Conservation (phyloP, 2,888 invertebrate species). For the Himalopsyche anomala region DNA sequence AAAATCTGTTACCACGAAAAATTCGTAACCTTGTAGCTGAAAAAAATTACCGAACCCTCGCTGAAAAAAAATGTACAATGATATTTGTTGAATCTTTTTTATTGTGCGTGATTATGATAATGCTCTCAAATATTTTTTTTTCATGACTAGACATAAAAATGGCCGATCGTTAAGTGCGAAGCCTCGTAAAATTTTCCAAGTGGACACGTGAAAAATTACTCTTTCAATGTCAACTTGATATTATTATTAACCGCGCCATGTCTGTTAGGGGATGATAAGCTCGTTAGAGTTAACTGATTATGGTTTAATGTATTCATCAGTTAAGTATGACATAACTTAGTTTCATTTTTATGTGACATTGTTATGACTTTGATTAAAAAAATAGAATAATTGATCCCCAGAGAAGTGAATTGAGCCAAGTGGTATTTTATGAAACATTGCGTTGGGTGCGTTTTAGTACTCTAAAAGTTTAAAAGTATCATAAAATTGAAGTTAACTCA, state of each 20-base stretch:
- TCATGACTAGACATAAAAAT: slow-evolving; percentile 2
- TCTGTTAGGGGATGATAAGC: too few species aligned
- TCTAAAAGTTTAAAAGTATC: too few species aligned
- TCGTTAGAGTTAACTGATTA: too few species aligned
- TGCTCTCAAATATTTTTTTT: not conserved
- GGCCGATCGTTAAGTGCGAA: not conserved
- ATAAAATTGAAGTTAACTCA: too few species aligned
- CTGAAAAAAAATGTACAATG: not conserved
- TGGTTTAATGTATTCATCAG: too few species aligned
- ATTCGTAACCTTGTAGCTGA: not conserved
- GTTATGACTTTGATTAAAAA: too few species aligned
- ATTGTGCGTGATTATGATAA: slow-evolving; percentile 8
- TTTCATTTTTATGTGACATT: too few species aligned
- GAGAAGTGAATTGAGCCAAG: too few species aligned
- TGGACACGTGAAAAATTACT: slow-evolving; percentile 1
- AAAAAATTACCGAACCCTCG: not conserved
- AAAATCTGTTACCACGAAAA: not conserved
- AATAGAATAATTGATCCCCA: too few species aligned
- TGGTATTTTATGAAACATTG: too few species aligned
- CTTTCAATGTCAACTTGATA: not conserved
- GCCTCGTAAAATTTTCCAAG: not conserved
- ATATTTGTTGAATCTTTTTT: slow-evolving; percentile 34
- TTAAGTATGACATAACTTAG: too few species aligned
- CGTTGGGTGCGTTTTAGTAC: too few species aligned
- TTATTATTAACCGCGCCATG: not conserved